phyloP scores from a whole-genome alignment of 1,140 invertebrate genomes.

The Brachystomella parvula region DNA sequence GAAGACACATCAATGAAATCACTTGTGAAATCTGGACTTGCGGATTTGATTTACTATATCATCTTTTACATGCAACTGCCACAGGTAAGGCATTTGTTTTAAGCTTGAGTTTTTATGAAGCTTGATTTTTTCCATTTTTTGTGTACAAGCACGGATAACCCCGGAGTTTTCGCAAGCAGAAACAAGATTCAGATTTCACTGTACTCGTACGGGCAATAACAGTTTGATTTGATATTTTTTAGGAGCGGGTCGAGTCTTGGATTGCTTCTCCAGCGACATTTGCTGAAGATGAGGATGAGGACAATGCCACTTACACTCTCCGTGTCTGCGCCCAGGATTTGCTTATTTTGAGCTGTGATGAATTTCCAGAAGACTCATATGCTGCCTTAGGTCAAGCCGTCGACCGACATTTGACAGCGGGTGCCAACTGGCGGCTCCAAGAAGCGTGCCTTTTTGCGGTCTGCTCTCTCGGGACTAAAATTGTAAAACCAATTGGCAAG shows the following conservation, averaged over 20 bases:
- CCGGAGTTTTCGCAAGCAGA: too few species aligned
- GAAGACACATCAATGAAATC: constrained; percentile 16
- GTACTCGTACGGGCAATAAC: too few species aligned
- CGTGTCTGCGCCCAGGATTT: constrained; percentile 63
- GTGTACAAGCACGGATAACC: too few species aligned
- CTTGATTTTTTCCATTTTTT: background rate
- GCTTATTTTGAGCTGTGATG: constrained; percentile 51
- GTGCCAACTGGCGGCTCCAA: constrained; percentile 64
- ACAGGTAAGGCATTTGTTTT: constrained; percentile 51
- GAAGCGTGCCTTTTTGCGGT: constrained; percentile 62
- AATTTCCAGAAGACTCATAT: constrained; percentile 55
- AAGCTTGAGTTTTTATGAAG: constrained; percentile 7
- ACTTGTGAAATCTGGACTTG: constrained; percentile 56
- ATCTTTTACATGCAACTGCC: constrained; percentile 71
- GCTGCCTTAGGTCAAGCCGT: constrained; percentile 56
- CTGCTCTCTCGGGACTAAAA: constrained; percentile 26
- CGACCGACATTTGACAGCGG: constrained; percentile 50
- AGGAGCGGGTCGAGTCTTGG: constrained; percentile 53
- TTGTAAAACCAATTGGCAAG: constrained; percentile 16
- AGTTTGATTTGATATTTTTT: constrained; percentile 38
- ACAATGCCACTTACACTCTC: constrained; percentile 61
- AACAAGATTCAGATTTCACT: too few species aligned
- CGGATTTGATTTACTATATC: constrained; percentile 65
- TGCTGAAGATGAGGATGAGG: constrained; percentile 69
- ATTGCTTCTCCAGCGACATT: constrained; percentile 62